Base-by-base conservation (phyloP, 92 coral and sea anemone genomes). In the Parazoanthus swiftii region DNA sequence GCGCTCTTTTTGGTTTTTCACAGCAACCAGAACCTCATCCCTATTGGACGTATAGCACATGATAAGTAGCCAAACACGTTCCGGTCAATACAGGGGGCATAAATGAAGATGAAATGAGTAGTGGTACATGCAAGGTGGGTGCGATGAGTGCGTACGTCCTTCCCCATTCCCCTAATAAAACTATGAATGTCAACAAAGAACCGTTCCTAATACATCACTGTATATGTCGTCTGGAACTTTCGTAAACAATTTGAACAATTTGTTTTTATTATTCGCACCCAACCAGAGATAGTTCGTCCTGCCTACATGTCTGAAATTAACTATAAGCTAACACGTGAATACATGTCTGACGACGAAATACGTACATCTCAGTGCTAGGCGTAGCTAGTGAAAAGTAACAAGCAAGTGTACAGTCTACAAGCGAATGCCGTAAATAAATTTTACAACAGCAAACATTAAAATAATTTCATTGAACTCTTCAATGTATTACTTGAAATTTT, bases 281-380 rank as follows among this genome's bases (percentile, higher is more conserved):
- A 65, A 65, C 71, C 71, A 65, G 71, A 65, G 71, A 65, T 65
- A 65, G 71, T 65, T 65, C 71, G 71, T 65, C 71, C 71, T 65
- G 71, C 71, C 71, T 65, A 65, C 71, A 65, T 65, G 71, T 65
- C 71, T 65, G 71, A 65, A 65, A 65, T 65, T 4, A 65, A 65
- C 71, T 65, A 67, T 67, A 67, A 67, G 73, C 73, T 67, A 67
- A 67, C 73, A 67, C 73, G 73, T 67, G 73, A 67, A 67, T 67
- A 67, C 73, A 67, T 6, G 73, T 67, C 73, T 67, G 73, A 67
- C 73, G 73, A 67, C 1, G 73, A 0, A 67, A 67, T 67, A 67
- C 73, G 3, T 67, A 43, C 46, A 43, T 43, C 46, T 43, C 46
- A 43, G 21, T 66, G 23, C 73, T 66, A 66, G 73, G 73, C 21